Percentiles rank a stretch among this genome's conserved stretches.
Evolutionary conservation across 1,140 invertebrate genomes (phyloP).

Genomic region (Akabosia matsudoensis): DNA sequence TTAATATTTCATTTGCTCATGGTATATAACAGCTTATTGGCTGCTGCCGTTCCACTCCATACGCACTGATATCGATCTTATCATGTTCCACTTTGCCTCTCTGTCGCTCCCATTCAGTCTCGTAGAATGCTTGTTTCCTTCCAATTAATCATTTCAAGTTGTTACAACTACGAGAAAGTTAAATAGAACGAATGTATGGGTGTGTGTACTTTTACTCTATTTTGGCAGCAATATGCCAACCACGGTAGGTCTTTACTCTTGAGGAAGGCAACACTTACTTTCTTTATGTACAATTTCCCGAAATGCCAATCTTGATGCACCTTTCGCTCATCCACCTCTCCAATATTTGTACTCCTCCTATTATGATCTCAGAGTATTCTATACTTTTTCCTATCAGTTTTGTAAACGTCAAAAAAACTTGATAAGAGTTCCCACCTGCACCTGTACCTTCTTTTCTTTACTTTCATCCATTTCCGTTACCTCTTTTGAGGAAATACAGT

Average conservation of each 20-base stretch:
- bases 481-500: neutral
- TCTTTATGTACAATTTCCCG: neutral
- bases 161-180: neutral
- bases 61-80: conserved; percentile 1
- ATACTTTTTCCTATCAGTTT: neutral
- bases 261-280: too few relatives aligned
- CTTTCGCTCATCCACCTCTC: neutral
- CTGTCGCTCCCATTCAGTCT: neutral
- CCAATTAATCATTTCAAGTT: conserved; percentile 19
- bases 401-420: conserved; percentile 5
- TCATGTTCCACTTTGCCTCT: neutral
- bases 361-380: neutral
- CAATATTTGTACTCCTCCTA: neutral
- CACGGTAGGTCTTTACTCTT: too few relatives aligned
- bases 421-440: neutral
- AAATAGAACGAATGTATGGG: neutral
- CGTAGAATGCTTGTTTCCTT: neutral
- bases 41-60: neutral
- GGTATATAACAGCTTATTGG: neutral
- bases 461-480: neutral
- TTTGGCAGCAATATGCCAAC: neutral
- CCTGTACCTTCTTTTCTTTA: neutral
- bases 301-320: neutral
- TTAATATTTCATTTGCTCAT: neutral
- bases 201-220: neutral